These are phyloP conservation scores for Hippocampus comes DNA, from an alignment of 2,113 vertebrate genomes.

Conservation along the genomic window DNA sequence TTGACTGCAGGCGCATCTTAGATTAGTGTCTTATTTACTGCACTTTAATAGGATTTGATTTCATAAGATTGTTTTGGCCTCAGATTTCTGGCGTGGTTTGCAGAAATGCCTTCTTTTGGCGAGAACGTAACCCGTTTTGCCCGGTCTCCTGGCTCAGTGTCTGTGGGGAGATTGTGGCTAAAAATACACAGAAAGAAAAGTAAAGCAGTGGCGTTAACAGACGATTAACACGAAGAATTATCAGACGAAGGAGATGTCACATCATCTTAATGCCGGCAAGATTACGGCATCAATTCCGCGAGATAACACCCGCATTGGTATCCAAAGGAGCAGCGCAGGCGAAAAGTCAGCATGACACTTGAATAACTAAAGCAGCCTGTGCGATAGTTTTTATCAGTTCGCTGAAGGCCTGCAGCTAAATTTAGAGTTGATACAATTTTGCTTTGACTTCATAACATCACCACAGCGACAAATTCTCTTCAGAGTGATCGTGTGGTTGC, in stretches of 20 bases:
- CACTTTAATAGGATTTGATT: constrained; percentile 76
- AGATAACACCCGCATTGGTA: constrained; percentile 36
- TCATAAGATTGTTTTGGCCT: constrained; percentile 69
- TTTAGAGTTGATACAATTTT: neutral
- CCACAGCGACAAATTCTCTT: too few species aligned
- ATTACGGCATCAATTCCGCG: neutral
- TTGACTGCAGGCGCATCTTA: constrained; percentile 44
- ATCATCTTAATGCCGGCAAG: constrained; percentile 23
- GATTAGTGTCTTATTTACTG: constrained; percentile 70
- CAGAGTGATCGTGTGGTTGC: constrained; percentile 9
- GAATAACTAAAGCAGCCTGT: constrained; percentile 5
- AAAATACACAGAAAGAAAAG: constrained; percentile 10
- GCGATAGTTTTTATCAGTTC: neutral
- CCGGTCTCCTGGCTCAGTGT: constrained; percentile 34
- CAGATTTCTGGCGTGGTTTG: constrained; percentile 49
- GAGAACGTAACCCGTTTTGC: constrained; percentile 28
- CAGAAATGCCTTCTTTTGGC: constrained; percentile 47
- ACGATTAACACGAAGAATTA: constrained; percentile 32
- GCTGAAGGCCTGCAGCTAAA: neutral
- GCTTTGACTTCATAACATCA: too few species aligned
- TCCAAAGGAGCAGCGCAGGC: neutral
- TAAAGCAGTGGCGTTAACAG: constrained; percentile 9
- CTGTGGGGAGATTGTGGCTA: constrained; percentile 31
- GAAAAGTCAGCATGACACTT: neutral
- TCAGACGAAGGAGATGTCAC: constrained; percentile 48